Percentiles rank a stretch among this genome's conserved stretches.
Evolutionary conservation across 2,888 invertebrate genomes (phyloP).

Genomic region (Nymphalis urticae): DNA sequence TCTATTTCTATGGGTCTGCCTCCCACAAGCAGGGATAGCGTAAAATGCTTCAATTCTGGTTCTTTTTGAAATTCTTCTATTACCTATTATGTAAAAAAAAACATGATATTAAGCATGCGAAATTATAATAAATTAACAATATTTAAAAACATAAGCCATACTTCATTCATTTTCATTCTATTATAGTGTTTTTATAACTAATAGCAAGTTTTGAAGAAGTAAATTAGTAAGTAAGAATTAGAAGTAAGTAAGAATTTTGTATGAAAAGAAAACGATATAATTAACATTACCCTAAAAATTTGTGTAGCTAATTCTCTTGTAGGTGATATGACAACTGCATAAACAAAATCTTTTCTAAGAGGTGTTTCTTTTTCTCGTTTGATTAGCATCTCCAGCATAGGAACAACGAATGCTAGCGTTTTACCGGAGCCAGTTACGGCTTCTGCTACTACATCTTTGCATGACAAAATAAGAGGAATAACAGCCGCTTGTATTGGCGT

Average conservation of each 20-base stretch:
- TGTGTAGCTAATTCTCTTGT: conserved; percentile 97
- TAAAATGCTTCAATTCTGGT: conserved; percentile 70
- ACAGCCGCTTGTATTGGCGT: conserved; percentile 90
- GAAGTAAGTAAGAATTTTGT: too few species aligned
- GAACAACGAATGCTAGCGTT: conserved; percentile 97
- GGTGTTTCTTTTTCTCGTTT: conserved; percentile 82
- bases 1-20: conserved; percentile 91
- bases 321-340: conserved; percentile 95
- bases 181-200: too few species aligned
- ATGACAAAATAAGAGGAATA: conserved; percentile 92
- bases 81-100: conserved; percentile 56
- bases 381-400: conserved; percentile 91
- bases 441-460: conserved; percentile 98
- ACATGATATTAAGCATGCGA: not conserved
- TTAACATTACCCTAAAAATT: conserved; percentile 84
- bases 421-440: conserved; percentile 99
- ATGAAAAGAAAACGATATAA: not conserved
- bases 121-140: too few species aligned
- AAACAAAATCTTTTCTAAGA: conserved; percentile 88
- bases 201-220: too few species aligned
- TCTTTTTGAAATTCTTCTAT: conserved; percentile 77
- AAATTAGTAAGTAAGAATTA: too few species aligned
- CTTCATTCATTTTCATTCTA: too few species aligned
- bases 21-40: conserved; percentile 87
- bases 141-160: too few species aligned